Conservation (phyloP, 2,797 vertebrate species). For the Lutjanus campechanus region DNA sequence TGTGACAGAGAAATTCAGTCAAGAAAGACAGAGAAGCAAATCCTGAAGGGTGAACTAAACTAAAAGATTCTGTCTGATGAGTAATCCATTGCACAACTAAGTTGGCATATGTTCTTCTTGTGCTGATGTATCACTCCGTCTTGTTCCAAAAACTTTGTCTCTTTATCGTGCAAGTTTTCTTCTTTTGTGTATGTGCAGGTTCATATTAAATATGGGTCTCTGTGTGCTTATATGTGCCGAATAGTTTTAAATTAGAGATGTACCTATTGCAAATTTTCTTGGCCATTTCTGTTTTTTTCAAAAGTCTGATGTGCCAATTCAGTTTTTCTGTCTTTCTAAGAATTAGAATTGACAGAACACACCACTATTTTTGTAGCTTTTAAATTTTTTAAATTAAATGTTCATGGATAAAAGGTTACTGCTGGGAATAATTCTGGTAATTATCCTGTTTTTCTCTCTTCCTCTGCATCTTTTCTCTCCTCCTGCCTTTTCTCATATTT, state of each 20-base stretch:
- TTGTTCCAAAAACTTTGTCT: background rate
- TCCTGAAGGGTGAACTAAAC: conserved; percentile 18
- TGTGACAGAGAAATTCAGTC: conserved; percentile 32
- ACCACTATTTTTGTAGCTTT: too few species aligned
- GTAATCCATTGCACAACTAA: conserved; percentile 35
- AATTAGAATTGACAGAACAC: too few species aligned
- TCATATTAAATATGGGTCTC: background rate
- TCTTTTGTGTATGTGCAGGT: background rate
- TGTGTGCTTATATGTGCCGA: background rate
- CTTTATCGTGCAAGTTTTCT: background rate
- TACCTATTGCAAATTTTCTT: background rate
- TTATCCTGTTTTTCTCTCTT: too few species aligned
- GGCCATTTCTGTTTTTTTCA: too few species aligned
- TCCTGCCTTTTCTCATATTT: too few species aligned
- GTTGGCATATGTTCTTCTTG: conserved; percentile 11
- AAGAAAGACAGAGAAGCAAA: conserved; percentile 30
- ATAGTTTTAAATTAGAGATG: background rate
- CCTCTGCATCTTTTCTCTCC: too few species aligned
- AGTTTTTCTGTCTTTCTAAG: too few species aligned
- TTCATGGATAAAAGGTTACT: too few species aligned
- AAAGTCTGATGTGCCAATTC: too few species aligned
- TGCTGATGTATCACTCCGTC: conserved; percentile 20
- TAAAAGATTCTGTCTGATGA: conserved; percentile 17
- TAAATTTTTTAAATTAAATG: too few species aligned
- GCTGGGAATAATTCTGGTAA: too few species aligned